Conservation (phyloP, 1,140 invertebrate genomes). For the Drosophila athabasca region DNA sequence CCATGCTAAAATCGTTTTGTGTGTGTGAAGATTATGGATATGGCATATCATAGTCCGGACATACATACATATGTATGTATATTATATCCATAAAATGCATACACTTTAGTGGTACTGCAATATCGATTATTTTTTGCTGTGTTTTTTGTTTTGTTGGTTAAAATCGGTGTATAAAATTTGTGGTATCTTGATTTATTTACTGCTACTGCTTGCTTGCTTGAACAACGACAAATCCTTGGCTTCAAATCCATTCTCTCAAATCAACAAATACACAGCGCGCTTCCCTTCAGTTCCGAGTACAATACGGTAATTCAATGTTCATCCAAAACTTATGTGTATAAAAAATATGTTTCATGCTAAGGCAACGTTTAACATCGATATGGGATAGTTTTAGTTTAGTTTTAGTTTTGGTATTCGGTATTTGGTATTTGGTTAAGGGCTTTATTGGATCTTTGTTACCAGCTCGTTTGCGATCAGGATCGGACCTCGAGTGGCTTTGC, state of each 20-base stretch:
- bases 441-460: slow-evolving; percentile 16
- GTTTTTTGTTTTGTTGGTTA: slow-evolving; percentile 47
- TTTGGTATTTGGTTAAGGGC: slow-evolving; percentile 6
- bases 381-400: slow-evolving; percentile 63
- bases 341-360: slow-evolving; percentile 79
- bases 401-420: slow-evolving; percentile 41
- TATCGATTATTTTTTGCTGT: slow-evolving; percentile 51
- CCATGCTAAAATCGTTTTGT: slow-evolving; percentile 40
- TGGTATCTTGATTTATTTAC: slow-evolving; percentile 48
- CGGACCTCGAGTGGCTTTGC: not conserved
- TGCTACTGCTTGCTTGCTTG: slow-evolving; percentile 37
- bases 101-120: slow-evolving; percentile 50
- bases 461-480: not conserved
- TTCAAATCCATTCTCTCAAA: slow-evolving; percentile 59
- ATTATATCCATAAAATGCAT: slow-evolving; percentile 23
- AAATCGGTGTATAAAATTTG: slow-evolving; percentile 82
- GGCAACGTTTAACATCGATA: slow-evolving; percentile 83
- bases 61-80: not conserved
- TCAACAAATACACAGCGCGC: slow-evolving; percentile 66
- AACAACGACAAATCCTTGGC: slow-evolving; percentile 52
- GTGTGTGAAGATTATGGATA: slow-evolving; percentile 11
- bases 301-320: slow-evolving; percentile 60
- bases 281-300: slow-evolving; percentile 44
- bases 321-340: slow-evolving; percentile 69
- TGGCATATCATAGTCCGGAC: slow-evolving; percentile 1